A percentile compares a stretch with the other conserved stretches of the same genome.
These are phyloP conservation scores for Amblyteles armatorius DNA, from an alignment of 2,888 invertebrate species.

Conservation along the genomic window DNA sequence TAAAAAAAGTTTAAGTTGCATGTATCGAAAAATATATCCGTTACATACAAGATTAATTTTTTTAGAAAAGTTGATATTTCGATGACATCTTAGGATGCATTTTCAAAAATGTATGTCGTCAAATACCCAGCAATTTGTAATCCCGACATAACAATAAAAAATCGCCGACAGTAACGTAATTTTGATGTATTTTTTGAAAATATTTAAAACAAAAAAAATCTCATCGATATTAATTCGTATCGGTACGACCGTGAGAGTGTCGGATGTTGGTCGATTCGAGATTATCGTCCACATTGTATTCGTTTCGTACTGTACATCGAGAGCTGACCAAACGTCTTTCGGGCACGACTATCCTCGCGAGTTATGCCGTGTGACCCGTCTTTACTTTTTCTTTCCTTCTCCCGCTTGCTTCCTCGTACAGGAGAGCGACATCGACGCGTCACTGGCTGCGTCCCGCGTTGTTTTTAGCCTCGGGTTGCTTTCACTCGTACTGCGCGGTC, in stretches of 20 bases:
- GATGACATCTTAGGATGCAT: background rate
- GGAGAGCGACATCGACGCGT: conserved; percentile 55
- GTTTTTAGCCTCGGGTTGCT: conserved; percentile 67
- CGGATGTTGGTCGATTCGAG: background rate
- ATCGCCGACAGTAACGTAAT: background rate
- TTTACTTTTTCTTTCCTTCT: conserved; percentile 46
- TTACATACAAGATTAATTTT: background rate
- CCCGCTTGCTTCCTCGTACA: conserved; percentile 26
- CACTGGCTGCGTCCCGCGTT: conserved; percentile 54
- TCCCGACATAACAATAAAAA: background rate
- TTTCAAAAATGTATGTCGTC: background rate
- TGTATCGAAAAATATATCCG: background rate
- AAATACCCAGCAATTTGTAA: background rate
- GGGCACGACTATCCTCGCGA: conserved; percentile 32
- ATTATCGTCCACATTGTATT: background rate
- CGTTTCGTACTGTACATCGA: background rate
- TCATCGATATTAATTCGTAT: background rate
- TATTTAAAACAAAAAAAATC: background rate
- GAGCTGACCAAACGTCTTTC: conserved; percentile 28
- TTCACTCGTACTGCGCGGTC: conserved; percentile 55
- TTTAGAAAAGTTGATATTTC: background rate
- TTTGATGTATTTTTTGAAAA: background rate
- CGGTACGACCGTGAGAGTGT: background rate
- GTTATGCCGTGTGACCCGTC: conserved; percentile 46
- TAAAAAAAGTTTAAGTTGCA: background rate